A percentile compares a stretch with the other conserved stretches of the same genome.
Evolutionary conservation across 2,888 invertebrate genomes (phyloP).

Genomic region (Cyaniris semiargus): DNA sequence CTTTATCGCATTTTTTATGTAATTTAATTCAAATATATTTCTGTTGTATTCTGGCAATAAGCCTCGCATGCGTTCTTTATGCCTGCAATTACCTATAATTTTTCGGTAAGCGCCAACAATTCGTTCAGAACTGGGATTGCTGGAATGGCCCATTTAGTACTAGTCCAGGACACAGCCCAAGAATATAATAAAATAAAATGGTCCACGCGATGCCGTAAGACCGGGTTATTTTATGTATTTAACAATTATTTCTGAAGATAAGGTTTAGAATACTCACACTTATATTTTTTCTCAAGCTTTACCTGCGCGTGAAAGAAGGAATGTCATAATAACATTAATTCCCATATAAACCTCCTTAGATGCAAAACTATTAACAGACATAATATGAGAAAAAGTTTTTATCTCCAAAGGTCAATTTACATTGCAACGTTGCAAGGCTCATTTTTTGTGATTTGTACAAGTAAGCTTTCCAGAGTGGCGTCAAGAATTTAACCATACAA

Average conservation of each 20-base stretch:
- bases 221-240: not conserved
- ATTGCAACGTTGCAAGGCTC: too few species aligned
- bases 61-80: slow-evolving; percentile 24
- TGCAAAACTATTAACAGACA: too few species aligned
- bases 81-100: slow-evolving; percentile 31
- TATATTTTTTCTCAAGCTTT: too few species aligned
- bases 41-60: not conserved
- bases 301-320: too few species aligned
- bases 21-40: not conserved
- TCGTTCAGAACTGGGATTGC: slow-evolving; percentile 28
- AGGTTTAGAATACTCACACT: not conserved
- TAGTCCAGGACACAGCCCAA: slow-evolving; percentile 2
- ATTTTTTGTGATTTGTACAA: too few species aligned
- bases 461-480: too few species aligned
- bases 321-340: too few species aligned
- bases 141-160: slow-evolving; percentile 25
- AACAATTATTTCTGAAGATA: not conserved
- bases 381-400: too few species aligned
- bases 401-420: too few species aligned
- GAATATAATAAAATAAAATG: slow-evolving; percentile 28
- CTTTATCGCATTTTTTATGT: not conserved
- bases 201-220: not conserved
- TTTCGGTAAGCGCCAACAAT: slow-evolving; percentile 32
- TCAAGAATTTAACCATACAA: too few species aligned
- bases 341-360: too few species aligned